Conservation (phyloP, 2,888 invertebrate species). For the Cordilura impudica region DNA sequence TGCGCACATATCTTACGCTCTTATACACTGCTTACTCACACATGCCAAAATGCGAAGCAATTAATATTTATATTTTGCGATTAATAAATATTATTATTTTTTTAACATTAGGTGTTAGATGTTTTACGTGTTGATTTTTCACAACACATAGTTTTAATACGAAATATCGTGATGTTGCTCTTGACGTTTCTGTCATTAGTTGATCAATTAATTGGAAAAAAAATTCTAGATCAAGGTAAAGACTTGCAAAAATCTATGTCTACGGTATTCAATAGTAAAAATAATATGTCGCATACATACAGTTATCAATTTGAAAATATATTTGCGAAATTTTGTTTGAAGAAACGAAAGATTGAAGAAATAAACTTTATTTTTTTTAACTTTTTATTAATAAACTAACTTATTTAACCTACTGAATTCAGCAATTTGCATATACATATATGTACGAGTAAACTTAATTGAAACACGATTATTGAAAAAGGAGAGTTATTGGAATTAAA, state of each 20-base stretch:
- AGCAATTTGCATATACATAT: too few relatives aligned
- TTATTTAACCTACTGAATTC: too few relatives aligned
- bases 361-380: too few relatives aligned
- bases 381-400: too few relatives aligned
- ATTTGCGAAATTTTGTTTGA: too few relatives aligned
- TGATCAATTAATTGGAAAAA: conserved; percentile 76
- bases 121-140: conserved; percentile 15
- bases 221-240: conserved; percentile 73
- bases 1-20: background rate
- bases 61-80: background rate
- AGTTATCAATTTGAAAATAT: too few relatives aligned
- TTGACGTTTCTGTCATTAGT: conserved; percentile 73
- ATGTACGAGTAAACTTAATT: too few relatives aligned
- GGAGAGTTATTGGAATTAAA: too few relatives aligned
- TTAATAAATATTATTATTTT: conserved; percentile 18
- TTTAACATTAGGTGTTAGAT: conserved; percentile 24
- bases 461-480: too few relatives aligned
- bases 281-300: too few relatives aligned
- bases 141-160: conserved; percentile 10
- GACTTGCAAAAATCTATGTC: conserved; percentile 14
- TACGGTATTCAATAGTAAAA: background rate
- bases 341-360: too few relatives aligned
- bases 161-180: conserved; percentile 74
- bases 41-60: conserved; percentile 17
- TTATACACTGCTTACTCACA: background rate